Evolutionary conservation across 2,113 vertebrate species (phyloP), one percentile per base, ranked within the genome.

Genomic region (Bungarus multicinctus): DNA sequence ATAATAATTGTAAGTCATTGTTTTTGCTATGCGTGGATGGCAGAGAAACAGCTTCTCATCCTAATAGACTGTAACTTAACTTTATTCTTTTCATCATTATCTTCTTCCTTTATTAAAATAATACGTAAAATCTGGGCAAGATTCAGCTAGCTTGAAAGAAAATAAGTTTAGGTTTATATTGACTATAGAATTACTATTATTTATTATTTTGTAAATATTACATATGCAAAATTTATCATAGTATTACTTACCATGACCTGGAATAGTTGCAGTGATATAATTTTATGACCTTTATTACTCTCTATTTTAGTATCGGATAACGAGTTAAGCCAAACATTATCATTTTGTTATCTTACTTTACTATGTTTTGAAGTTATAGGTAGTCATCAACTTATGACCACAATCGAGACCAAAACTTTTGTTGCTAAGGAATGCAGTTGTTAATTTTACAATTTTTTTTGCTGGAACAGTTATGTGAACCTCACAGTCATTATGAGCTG

Each of bases 1-100:
- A 43, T 90, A 93, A 93, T 93, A 86, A 60, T 47, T 60, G 54
- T 23, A 90, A 93, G 74, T 86, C 85, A 93, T 52, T 81, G 45
- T 52, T 93, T 89, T 45, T 89, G 54, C 74, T 93, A 4, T 30
- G n/a, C 16, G 16, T 25, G 30, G 20, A 25, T 93, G 92, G 92
- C 88, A 86, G 86, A 60, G 43, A 52, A 27, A 57, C 54, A 60
- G 54, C 30, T 90, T 93, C 92, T 89, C 43, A 60, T 89, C 30
- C 54, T 64, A n/a, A 53, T 45, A 89, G 74, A 90, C 23, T 30
- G 53, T 60, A 90, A 58, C 55, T 47, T 60, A 27, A 20, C 22
- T 14, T 90, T 47, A 60, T 90, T 85, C 27, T 34, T 85, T n/a
- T 55, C 54, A 90, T 86, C 92, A 90, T 90, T 93, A 27, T 10